Percentiles rank a stretch among this genome's conserved stretches.
These are phyloP conservation scores for Drosophila lacicola DNA, from an alignment of 2,888 invertebrate genomes.

Conservation along the genomic window DNA sequence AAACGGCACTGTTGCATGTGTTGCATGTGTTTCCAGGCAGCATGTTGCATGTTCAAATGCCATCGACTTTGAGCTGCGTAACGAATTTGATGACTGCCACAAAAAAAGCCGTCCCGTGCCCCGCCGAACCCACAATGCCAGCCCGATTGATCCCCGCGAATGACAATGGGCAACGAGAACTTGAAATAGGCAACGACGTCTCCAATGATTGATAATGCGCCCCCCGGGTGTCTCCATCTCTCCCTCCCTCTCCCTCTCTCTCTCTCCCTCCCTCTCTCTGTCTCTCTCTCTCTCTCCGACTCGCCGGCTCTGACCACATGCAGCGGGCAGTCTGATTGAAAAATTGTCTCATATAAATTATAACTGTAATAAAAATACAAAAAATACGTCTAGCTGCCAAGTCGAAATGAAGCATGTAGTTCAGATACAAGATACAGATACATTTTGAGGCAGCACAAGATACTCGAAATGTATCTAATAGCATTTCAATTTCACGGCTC, in stretches of 20 bases:
- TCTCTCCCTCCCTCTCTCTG: background rate
- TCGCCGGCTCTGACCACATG: slow-evolving; percentile 57
- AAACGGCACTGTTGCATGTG: slow-evolving; percentile 33
- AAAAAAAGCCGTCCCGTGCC: slow-evolving; percentile 2
- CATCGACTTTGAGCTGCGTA: slow-evolving; percentile 74
- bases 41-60: slow-evolving; percentile 66
- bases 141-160: slow-evolving; percentile 42
- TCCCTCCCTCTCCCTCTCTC: background rate
- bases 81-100: slow-evolving; percentile 60
- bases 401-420: slow-evolving; percentile 21
- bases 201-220: slow-evolving; percentile 70
- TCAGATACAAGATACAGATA: slow-evolving; percentile 16
- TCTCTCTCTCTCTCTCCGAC: background rate
- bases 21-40: slow-evolving; percentile 28
- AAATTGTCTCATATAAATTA: slow-evolving; percentile 78
- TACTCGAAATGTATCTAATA: slow-evolving; percentile 51
- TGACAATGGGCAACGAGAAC: slow-evolving; percentile 34
- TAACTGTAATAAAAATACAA: slow-evolving; percentile 74
- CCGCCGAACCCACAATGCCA: background rate
- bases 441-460: slow-evolving; percentile 9
- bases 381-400: slow-evolving; percentile 2
- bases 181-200: slow-evolving; percentile 17
- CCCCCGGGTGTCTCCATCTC: slow-evolving; percentile 43
- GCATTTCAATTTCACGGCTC: slow-evolving; percentile 68
- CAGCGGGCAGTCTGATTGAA: slow-evolving; percentile 61